phyloP scores from a whole-genome alignment of 2,888 invertebrate genomes.

The Noctua comes region DNA sequence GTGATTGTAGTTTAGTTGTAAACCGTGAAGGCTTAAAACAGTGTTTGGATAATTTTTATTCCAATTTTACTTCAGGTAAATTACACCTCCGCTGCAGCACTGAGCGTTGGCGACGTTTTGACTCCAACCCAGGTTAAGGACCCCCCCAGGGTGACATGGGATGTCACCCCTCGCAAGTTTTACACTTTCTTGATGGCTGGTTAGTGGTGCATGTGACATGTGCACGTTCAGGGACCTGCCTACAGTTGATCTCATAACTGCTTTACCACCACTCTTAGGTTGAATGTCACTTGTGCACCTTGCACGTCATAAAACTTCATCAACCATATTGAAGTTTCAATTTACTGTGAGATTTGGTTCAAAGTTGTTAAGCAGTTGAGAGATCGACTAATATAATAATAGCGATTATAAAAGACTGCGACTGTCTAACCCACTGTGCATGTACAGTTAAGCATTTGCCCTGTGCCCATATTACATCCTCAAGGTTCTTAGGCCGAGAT shows the following conservation, averaged over 20 bases:
- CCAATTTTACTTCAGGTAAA: slow-evolving; percentile 11
- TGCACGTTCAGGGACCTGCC: neutral
- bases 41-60: too few species aligned
- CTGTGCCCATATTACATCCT: neutral
- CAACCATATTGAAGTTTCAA: neutral
- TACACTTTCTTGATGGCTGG: slow-evolving; percentile 35
- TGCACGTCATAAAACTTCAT: neutral
- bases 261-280: neutral
- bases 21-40: too few species aligned
- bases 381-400: neutral
- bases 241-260: neutral
- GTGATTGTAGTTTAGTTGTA: too few species aligned
- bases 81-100: neutral
- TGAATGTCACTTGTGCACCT: neutral
- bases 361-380: neutral
- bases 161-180: neutral
- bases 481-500: neutral
- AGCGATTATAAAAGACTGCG: neutral
- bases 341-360: neutral
- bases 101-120: neutral
- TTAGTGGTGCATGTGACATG: slow-evolving; percentile 20
- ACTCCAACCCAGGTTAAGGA: slow-evolving; percentile 32
- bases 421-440: neutral
- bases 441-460: neutral
- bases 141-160: slow-evolving; percentile 14